phyloP scores from a whole-genome alignment of 1,140 invertebrate species.

The Drosophila baimaii region DNA sequence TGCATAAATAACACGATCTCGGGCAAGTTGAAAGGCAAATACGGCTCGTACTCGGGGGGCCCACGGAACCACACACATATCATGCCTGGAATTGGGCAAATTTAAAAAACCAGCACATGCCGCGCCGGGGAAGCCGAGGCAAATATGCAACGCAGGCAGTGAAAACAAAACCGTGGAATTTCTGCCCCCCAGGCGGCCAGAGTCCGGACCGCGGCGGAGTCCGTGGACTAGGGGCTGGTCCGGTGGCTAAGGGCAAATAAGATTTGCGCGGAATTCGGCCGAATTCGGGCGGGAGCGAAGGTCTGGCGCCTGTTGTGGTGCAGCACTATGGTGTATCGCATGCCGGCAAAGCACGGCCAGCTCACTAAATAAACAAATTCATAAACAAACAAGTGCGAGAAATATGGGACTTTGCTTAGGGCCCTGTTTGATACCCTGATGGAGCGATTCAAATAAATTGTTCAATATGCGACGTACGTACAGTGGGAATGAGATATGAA shows the following conservation, averaged over 20 bases:
- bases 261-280: slow-evolving; percentile 57
- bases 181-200: slow-evolving; percentile 20
- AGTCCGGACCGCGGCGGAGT: slow-evolving; percentile 7
- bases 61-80: slow-evolving; percentile 47
- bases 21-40: slow-evolving; percentile 48
- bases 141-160: slow-evolving; percentile 59
- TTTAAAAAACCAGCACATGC: slow-evolving; percentile 54
- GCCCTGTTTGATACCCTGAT: slow-evolving; percentile 29
- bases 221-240: slow-evolving; percentile 9
- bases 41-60: slow-evolving; percentile 17
- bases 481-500: no score
- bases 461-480: slow-evolving; percentile 14
- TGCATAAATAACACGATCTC: slow-evolving; percentile 77
- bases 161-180: slow-evolving; percentile 58
- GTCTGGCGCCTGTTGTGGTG: slow-evolving; percentile 18
- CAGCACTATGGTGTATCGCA: slow-evolving; percentile 11
- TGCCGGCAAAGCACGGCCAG: slow-evolving; percentile 46
- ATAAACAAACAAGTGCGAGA: slow-evolving; percentile 57
- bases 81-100: slow-evolving; percentile 70
- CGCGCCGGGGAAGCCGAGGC: slow-evolving; percentile 5
- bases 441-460: slow-evolving; percentile 39
- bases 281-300: slow-evolving; percentile 10
- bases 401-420: slow-evolving; percentile 33
- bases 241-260: slow-evolving; percentile 59
- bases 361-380: slow-evolving; percentile 73